phyloP scores from a whole-genome alignment of 2,888 invertebrate genomes.

The Cremastobaeus sp. region DNA sequence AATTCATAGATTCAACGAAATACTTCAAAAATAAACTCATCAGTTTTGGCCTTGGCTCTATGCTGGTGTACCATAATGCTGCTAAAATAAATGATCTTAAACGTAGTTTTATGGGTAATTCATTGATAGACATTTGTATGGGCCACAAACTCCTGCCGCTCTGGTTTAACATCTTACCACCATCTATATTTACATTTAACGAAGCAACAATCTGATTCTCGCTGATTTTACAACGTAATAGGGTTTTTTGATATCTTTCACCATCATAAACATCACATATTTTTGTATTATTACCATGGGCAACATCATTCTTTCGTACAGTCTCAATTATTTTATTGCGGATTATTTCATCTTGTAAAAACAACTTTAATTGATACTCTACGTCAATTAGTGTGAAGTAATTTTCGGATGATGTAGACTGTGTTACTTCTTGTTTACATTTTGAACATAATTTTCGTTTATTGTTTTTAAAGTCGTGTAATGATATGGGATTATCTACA shows the following conservation, averaged over 20 bases:
- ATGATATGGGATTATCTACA: background rate
- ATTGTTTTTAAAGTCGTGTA: background rate
- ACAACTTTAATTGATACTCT: background rate
- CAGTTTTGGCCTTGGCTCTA: conserved; percentile 4
- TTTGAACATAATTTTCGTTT: background rate
- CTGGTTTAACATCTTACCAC: conserved; percentile 7
- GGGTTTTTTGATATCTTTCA: background rate
- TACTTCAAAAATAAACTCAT: conserved; percentile 21
- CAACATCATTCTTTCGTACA: background rate
- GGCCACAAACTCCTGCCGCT: conserved; percentile 16
- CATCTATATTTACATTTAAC: conserved; percentile 8
- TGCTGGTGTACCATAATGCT: conserved; percentile 1
- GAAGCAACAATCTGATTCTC: background rate
- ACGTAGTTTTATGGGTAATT: conserved; percentile 12
- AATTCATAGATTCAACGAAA: conserved; percentile 4
- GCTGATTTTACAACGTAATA: too few species aligned
- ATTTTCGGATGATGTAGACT: conserved; percentile 1
- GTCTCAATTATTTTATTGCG: background rate
- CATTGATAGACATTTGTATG: background rate
- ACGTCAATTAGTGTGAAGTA: background rate
- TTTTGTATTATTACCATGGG: background rate
- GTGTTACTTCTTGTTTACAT: background rate
- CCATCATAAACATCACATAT: background rate
- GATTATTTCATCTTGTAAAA: background rate
- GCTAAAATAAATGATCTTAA: conserved; percentile 10